Evolutionary conservation across 2,888 invertebrate species (phyloP), one percentile per base, ranked within the genome.

Genomic region (Apotomis turbidana): DNA sequence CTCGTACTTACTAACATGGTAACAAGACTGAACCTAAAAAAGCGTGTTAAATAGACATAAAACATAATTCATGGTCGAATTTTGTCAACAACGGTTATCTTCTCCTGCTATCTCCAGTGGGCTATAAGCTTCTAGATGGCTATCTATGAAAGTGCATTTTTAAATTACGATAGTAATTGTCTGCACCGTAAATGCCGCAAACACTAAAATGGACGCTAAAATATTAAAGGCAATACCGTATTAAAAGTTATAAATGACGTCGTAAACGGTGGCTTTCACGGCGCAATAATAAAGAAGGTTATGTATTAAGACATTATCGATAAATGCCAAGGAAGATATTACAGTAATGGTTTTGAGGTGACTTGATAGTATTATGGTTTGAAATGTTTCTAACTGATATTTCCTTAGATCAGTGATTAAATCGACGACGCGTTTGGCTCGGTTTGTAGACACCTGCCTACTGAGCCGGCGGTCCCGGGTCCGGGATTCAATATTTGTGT

Each of bases 211-310:
- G 57, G 52, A 63, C 68, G 63, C 71, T 72, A 54, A 62, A 68
- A 72, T 72, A 68, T 68, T 58, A 68, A 63, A 68, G 57, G 67
- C 62, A 72, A 68, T 72, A 68, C 63, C 57, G 38, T 51, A 63
- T 68, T 68, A 58, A 63, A 46, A 46, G 68, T 63, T 68, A 68
- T 72, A 72, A 72, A 71, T 71, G 72, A 54, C 57, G 54, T 72
- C 72, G 62, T 72, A 68, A 72, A 72, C 60, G 52, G 68, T 52
- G 58, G 52, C 62, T 54, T 46, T 57, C 38, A 57, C 51, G 67
- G 57, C 27, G 27, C 27, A 15, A 51, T 61, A 57, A 71, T 71
- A 71, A 68, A 68, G 71, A 49, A 66, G 55, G 67, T 71, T 68
- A 71, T 62, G 61, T 67, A 70, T 71, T 70, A 62, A 62, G 69